Evolutionary conservation across 2,797 vertebrate genomes (phyloP).

Genomic region (Chiroxiphia lanceolata): DNA sequence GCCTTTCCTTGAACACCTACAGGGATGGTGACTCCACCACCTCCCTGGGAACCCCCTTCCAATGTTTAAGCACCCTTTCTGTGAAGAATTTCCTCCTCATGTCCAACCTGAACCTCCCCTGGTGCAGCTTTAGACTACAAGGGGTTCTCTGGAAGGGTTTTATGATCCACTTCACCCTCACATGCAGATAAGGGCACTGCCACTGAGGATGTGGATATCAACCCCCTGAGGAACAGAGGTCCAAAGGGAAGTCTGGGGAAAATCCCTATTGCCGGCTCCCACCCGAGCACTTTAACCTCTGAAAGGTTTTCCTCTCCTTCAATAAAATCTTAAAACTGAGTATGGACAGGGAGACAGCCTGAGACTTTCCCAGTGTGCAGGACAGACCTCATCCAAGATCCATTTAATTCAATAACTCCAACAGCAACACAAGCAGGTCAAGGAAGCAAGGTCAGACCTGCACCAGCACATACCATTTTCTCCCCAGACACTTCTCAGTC

Average conservation of each 20-base stretch:
- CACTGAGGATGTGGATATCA: background rate
- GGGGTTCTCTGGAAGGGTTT: background rate
- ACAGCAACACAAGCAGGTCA: background rate
- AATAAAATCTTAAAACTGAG: background rate
- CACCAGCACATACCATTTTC: background rate
- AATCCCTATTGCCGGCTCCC: background rate
- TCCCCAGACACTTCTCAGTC: background rate
- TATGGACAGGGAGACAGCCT: background rate
- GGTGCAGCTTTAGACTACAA: background rate
- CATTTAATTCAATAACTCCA: background rate
- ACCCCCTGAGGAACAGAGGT: background rate
- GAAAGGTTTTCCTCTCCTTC: background rate
- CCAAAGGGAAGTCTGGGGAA: background rate
- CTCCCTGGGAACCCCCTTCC: background rate
- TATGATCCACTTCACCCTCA: fast-evolving
- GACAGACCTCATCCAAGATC: background rate
- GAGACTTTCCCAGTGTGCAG: fast-evolving
- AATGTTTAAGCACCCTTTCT: background rate
- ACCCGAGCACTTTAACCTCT: background rate
- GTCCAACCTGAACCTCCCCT: background rate
- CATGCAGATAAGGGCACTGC: background rate
- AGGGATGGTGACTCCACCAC: fast-evolving
- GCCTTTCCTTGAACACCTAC: background rate
- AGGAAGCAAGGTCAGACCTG: background rate
- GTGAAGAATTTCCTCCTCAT: background rate